Evolutionary conservation across 2,888 invertebrate genomes (phyloP).

Genomic region (Hecatera dysodea): DNA sequence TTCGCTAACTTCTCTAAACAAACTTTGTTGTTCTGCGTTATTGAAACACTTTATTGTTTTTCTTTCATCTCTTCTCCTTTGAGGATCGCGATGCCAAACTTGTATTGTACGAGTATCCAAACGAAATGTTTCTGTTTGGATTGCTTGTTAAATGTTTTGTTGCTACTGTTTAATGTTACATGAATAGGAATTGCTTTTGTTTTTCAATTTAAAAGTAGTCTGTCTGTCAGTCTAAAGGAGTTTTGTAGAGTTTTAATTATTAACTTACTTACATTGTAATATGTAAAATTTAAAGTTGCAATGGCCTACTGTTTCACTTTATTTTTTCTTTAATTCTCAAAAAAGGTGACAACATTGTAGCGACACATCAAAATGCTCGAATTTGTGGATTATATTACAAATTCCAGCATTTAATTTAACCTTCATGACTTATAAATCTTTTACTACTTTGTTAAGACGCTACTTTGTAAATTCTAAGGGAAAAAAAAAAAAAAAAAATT

Average conservation of each 20-base stretch:
- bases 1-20: constrained; percentile 81
- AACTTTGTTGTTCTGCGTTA: constrained; percentile 87
- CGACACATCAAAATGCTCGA: neutral
- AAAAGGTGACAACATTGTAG: neutral
- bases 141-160: constrained; percentile 62
- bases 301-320: neutral
- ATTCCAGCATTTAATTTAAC: neutral
- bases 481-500: too few relatives aligned
- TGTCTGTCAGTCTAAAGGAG: neutral
- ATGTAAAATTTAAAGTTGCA: neutral
- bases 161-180: constrained; percentile 28
- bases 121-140: constrained; percentile 70
- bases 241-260: neutral
- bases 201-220: constrained; percentile 18
- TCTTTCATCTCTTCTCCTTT: constrained; percentile 84
- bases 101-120: constrained; percentile 71
- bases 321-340: neutral
- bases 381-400: neutral
- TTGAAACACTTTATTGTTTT: constrained; percentile 89
- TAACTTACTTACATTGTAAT: neutral
- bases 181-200: constrained; percentile 20
- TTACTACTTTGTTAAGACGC: neutral
- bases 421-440: neutral
- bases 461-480: constrained; percentile 1
- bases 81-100: constrained; percentile 72